Evolutionary conservation across 2,797 vertebrate species (phyloP), one percentile per base, ranked within the genome.

Genomic region (Ptychadena robeensis): DNA sequence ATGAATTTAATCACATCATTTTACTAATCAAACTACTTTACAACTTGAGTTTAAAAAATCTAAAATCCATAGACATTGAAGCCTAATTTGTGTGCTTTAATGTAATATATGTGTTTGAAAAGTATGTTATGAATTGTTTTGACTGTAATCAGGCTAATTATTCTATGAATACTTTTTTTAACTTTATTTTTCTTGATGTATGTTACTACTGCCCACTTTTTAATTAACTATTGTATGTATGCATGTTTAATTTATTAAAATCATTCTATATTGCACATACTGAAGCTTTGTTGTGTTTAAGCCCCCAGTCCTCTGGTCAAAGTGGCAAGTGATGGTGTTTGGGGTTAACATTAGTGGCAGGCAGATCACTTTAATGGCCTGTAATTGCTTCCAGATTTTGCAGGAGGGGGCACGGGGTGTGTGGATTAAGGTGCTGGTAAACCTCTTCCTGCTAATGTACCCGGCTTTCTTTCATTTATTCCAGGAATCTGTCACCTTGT

Each of bases 341-440:
- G 92, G 93, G 93, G 94, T 95, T 97, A 96, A 96, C 94, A 95
- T 95, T 93, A 94, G 92, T 95, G 93, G 94, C 93, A 91, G 90
- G 94, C 94, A 91, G 96, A 96, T 98, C 97, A 97, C 93, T 94
- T 96, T 96, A 96, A 98, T 95, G 88, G 93, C 92, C 90, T 90
- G 89, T 96, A 97, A 98, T 97, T 95, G 95, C 95, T 98, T 96
- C 96, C 97, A 98, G 96, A 97, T 95, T 94, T 92, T 94, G 92
- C 93, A 86, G 77, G 90, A 93, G 94, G 95, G 94, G 95, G 94
- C 72, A 53, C 15, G 92, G 93, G 95, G 94, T 95, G 93, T 93
- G 93, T 94, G 93, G 94, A 94, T 92, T 92, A 95, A 95, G 90
- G 92, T 92, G 91, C 89, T 92, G 94, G 93, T 97, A 96, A 96